Conservation (phyloP, 2,797 vertebrate species). For the Typhlichthys eigenmanni region DNA sequence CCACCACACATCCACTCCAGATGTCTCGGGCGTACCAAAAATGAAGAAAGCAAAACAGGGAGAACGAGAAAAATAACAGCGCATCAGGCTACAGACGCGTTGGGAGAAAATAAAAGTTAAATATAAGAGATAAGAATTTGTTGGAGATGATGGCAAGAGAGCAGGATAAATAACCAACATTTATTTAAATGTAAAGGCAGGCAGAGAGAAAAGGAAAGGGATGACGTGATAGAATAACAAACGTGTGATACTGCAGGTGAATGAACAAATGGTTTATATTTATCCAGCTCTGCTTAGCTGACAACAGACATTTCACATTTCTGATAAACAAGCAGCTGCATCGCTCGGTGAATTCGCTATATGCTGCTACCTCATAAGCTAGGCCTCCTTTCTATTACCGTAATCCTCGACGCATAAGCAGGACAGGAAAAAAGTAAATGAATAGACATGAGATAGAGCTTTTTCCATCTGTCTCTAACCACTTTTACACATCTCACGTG, state of each 20-base stretch:
- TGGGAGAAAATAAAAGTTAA: not conserved
- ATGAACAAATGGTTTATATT: not conserved
- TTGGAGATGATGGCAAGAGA: not conserved
- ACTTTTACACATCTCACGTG: too few species aligned
- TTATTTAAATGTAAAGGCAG: not conserved
- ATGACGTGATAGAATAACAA: slow-evolving; percentile 16
- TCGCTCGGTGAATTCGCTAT: not conserved
- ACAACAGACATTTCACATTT: slow-evolving; percentile 5
- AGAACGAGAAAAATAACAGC: not conserved
- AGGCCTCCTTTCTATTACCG: not conserved
- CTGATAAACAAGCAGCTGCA: slow-evolving; percentile 11
- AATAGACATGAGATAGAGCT: not conserved
- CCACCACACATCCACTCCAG: slow-evolving; percentile 7
- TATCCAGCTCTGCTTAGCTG: not conserved
- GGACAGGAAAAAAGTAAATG: slow-evolving; percentile 1
- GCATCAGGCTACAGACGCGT: not conserved
- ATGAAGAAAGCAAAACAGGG: not conserved
- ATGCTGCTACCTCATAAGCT: slow-evolving; percentile 4
- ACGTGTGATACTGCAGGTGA: slow-evolving; percentile 7
- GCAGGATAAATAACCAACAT: not conserved
- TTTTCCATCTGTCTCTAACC: too few species aligned
- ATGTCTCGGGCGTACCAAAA: not conserved
- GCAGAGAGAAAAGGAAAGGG: not conserved
- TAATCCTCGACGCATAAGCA: too few species aligned
- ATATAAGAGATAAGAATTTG: not conserved